Conservation (phyloP, 1,140 invertebrate genomes). For the Nasonia vitripennis region DNA sequence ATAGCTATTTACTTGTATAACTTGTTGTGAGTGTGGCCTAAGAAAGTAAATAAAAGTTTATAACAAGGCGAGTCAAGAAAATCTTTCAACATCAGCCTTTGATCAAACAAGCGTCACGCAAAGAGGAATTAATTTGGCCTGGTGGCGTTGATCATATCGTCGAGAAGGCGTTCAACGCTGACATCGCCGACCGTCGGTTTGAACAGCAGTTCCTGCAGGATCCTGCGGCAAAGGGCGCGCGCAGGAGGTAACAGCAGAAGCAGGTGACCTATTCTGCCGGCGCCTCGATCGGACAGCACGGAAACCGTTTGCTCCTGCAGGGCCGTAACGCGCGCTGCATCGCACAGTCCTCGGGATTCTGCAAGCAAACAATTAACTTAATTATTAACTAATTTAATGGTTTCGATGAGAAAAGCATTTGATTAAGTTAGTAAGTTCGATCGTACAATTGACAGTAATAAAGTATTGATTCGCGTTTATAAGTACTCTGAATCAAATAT, state of each 20-base stretch:
- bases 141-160: slow-evolving; percentile 73
- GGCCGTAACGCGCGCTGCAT: slow-evolving; percentile 79
- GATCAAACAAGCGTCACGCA: too few relatives aligned
- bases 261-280: slow-evolving; percentile 82
- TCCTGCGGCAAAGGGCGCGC: slow-evolving; percentile 75
- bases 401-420: too few relatives aligned
- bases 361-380: slow-evolving; percentile 34
- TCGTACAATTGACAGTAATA: too few relatives aligned
- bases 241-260: slow-evolving; percentile 82
- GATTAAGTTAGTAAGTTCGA: too few relatives aligned
- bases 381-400: too few relatives aligned
- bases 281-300: slow-evolving; percentile 81
- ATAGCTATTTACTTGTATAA: too few relatives aligned
- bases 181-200: slow-evolving; percentile 82
- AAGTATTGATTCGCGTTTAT: too few relatives aligned
- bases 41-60: too few relatives aligned
- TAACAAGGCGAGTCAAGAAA: too few relatives aligned
- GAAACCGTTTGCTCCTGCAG: slow-evolving; percentile 87
- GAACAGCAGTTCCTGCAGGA: slow-evolving; percentile 82
- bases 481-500: too few relatives aligned
- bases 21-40: too few relatives aligned
- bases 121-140: slow-evolving; percentile 47
- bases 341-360: slow-evolving; percentile 82
- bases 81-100: too few relatives aligned
- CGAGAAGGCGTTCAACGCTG: slow-evolving; percentile 81